Conservation (phyloP, 1,140 invertebrate genomes). For the Pogonomyrmex californicus region DNA sequence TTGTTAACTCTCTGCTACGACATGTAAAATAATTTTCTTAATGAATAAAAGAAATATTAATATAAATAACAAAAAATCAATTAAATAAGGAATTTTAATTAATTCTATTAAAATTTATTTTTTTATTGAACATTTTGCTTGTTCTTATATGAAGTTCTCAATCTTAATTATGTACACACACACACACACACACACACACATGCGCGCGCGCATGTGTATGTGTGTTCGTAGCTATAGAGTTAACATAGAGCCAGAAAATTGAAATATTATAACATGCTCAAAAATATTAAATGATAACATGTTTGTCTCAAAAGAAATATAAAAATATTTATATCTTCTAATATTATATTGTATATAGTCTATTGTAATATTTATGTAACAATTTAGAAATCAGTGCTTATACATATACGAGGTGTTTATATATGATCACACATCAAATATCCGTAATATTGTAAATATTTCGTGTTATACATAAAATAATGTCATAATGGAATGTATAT, state of each 20-base stretch:
- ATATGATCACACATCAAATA: background rate
- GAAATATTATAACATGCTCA: constrained; percentile 11
- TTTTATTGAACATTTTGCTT: background rate
- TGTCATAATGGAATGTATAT: constrained; percentile 69
- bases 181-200: background rate
- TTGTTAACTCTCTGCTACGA: background rate
- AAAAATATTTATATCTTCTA: constrained; percentile 48
- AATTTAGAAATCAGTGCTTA: constrained; percentile 24
- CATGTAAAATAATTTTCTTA: background rate
- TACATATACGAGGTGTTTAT: background rate
- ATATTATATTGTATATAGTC: constrained; percentile 23
- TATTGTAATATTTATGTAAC: constrained; percentile 19
- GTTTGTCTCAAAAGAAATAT: constrained; percentile 43
- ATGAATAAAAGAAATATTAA: constrained; percentile 3
- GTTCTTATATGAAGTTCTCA: background rate
- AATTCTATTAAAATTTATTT: background rate
- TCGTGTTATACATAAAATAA: constrained; percentile 54
- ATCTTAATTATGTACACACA: background rate
- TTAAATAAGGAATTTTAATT: background rate
- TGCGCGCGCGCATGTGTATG: too few relatives aligned
- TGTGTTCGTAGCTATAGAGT: background rate
- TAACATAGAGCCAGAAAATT: constrained; percentile 20
- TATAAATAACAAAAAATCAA: background rate
- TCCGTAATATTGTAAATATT: constrained; percentile 29
- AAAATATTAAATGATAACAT: constrained; percentile 50